Evolutionary conservation across 2,888 invertebrate genomes (phyloP), one percentile per base, ranked within the genome.

Genomic region (Tachystola acroxantha): DNA sequence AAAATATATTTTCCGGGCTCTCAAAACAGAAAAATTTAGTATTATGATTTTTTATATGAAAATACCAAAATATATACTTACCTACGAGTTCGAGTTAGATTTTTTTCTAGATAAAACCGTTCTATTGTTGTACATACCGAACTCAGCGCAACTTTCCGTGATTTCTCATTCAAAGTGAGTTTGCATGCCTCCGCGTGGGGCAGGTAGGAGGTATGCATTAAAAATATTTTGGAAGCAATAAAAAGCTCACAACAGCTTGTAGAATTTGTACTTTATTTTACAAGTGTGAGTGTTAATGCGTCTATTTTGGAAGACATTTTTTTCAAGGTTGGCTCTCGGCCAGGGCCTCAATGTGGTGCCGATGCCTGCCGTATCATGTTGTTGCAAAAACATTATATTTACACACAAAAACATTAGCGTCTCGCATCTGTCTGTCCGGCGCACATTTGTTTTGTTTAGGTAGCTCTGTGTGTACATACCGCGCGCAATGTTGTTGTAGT

Each of bases 321-420:
- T 57, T 48, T 47, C 44, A 53, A 47, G 44, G 40, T 55, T 73
- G 74, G 73, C 71, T 25, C 24, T 11, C 34, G 34, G 61, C 74
- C 73, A 67, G 56, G 47, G 50, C 48, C 47, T 46, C 48, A 53
- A 54, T 50, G 39, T 43, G 42, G 37, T 45, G 46, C 45, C 50
- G 34, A 46, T 47, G n/a, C 46, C 46, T 45, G 44, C 53, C 46
- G 56, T 53, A 56, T 57, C 45, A 58, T 55, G 51, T 64, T 59
- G 53, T 57, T 57, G 51, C 53, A 53, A 55, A n/a, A 39, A 44
- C 37, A 33, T 40, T 36, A 41, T 36, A 16, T 16, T 25, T 54
- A 38, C 36, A 41, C 48, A 51, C 56, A 52, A 60, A 62, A 56
- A 61, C 53, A 57, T 48, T 37, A 46, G 44, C 52, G 63, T 68